Evolutionary conservation across 2,888 invertebrate species (phyloP).

Genomic region (Prosapia bicincta): DNA sequence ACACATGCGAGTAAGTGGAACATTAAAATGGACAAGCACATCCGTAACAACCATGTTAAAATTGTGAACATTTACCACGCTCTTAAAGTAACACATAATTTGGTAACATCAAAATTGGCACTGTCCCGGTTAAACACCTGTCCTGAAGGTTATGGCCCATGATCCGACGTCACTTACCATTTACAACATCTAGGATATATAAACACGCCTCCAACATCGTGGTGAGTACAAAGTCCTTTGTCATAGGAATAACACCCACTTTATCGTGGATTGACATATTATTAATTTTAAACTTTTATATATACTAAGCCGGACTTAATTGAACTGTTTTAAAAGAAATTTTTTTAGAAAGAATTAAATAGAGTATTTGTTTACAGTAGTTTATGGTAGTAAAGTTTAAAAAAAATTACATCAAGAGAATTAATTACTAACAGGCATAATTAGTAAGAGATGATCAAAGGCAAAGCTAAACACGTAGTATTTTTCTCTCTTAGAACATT

Average conservation of each 20-base stretch:
- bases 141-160: neutral
- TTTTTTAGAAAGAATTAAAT: neutral
- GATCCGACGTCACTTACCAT: neutral
- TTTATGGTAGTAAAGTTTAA: no score
- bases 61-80: no score
- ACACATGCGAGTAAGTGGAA: neutral
- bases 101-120: neutral
- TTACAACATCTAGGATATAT: neutral
- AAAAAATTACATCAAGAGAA: no score
- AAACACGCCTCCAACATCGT: neutral
- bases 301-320: no score
- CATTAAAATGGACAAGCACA: neutral
- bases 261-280: neutral
- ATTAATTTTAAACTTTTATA: no score
- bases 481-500: no score
- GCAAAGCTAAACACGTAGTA: no score
- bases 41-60: no score
- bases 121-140: neutral
- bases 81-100: neutral
- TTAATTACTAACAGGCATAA: no score
- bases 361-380: neutral
- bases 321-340: no score
- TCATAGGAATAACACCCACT: neutral
- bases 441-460: no score
- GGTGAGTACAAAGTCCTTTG: neutral